phyloP scores from a whole-genome alignment of 2,888 invertebrate genomes.

The Globia sparganii region DNA sequence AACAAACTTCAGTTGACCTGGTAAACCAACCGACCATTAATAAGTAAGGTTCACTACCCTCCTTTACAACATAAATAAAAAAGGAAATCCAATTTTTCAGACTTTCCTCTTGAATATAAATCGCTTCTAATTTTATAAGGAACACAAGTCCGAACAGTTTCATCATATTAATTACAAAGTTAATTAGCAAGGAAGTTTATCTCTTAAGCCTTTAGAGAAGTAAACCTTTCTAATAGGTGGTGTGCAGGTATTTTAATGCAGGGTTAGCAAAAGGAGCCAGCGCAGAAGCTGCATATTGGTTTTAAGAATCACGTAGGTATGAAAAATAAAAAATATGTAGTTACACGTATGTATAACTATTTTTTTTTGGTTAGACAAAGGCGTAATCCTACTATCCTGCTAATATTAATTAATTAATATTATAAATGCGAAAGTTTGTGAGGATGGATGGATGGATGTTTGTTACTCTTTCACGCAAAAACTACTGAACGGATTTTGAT shows the following conservation, averaged over 20 bases:
- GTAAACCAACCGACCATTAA: conserved; percentile 4
- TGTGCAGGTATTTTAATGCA: conserved; percentile 9
- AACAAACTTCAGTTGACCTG: conserved; percentile 6
- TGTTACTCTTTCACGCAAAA: too few species aligned
- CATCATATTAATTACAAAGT: conserved; percentile 59
- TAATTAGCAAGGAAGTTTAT: conserved; percentile 54
- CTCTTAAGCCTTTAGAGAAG: conserved; percentile 40
- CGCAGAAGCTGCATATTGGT: background rate
- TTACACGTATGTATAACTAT: too few species aligned
- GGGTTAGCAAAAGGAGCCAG: background rate
- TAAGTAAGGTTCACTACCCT: conserved; percentile 27
- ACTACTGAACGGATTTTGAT: too few species aligned
- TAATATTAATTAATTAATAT: too few species aligned
- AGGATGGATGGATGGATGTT: too few species aligned
- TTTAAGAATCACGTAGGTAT: background rate
- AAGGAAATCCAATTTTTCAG: conserved; percentile 29
- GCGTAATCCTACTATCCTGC: too few species aligned
- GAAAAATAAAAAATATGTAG: too few species aligned
- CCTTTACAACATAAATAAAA: conserved; percentile 15
- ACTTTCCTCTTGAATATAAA: conserved; percentile 57
- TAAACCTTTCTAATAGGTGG: conserved; percentile 25
- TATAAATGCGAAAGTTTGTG: too few species aligned
- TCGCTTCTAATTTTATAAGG: conserved; percentile 54
- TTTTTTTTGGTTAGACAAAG: too few species aligned
- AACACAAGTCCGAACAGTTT: conserved; percentile 46